Percentiles rank a stretch among this genome's conserved stretches.
Evolutionary conservation across 2,888 invertebrate genomes (phyloP).

Genomic region (Marasmarcha lunaedactyla): DNA sequence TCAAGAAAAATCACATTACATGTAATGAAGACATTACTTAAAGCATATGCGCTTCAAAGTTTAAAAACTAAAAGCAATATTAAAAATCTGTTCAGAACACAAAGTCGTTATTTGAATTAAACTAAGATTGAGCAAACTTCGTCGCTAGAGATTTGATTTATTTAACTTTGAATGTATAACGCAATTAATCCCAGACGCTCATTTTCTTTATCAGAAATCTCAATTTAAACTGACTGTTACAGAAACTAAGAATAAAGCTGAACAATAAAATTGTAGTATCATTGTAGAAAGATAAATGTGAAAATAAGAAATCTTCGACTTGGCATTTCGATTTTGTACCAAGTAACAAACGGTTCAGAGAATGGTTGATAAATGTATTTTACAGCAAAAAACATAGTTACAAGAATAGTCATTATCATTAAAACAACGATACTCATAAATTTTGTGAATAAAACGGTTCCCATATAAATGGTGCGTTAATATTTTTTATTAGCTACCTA

Average conservation of each 20-base stretch:
- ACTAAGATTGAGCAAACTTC: neutral
- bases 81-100: no score
- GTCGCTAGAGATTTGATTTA: neutral
- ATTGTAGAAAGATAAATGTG: neutral
- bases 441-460: slow-evolving; percentile 37
- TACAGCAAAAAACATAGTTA: slow-evolving; percentile 32
- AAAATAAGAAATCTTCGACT: neutral
- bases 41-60: no score
- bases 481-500: slow-evolving; percentile 28
- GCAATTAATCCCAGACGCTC: neutral
- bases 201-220: no score
- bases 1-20: no score
- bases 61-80: no score
- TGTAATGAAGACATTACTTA: no score
- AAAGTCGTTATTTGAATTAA: no score
- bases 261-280: no score
- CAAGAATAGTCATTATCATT: slow-evolving; percentile 34
- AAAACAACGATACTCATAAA: slow-evolving; percentile 41
- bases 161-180: slow-evolving; percentile 1
- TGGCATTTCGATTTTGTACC: neutral
- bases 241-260: no score
- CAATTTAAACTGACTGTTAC: no score
- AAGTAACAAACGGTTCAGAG: slow-evolving; percentile 5
- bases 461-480: slow-evolving; percentile 31
- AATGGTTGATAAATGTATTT: slow-evolving; percentile 14